These are phyloP conservation scores for Neocrepidodera transversa DNA, from an alignment of 2,888 invertebrate species.

Conservation along the genomic window DNA sequence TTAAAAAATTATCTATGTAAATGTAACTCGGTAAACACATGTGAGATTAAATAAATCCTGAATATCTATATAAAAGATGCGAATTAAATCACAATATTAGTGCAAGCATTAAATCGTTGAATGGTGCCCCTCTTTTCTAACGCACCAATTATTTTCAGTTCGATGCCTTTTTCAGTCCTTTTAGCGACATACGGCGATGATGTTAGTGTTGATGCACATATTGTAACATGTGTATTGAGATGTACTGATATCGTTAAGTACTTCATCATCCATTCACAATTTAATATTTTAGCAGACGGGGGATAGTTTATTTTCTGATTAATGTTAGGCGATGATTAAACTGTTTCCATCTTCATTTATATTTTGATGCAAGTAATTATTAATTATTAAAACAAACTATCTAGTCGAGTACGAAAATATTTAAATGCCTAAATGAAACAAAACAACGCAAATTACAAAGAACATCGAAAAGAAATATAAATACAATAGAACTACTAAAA, in stretches of 20 bases:
- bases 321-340: no score
- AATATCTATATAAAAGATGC: slow-evolving; percentile 8
- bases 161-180: slow-evolving; percentile 45
- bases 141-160: slow-evolving; percentile 41
- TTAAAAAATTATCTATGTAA: no score
- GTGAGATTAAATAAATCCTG: background rate
- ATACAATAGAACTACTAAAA: no score
- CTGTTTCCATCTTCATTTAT: no score
- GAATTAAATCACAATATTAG: slow-evolving; percentile 28
- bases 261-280: slow-evolving; percentile 26
- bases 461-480: no score
- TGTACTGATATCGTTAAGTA: slow-evolving; percentile 39
- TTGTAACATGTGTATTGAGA: slow-evolving; percentile 41
- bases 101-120: slow-evolving; percentile 15
- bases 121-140: slow-evolving; percentile 24
- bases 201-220: slow-evolving; percentile 35
- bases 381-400: no score
- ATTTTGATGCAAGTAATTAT: no score
- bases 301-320: background rate
- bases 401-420: no score
- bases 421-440: no score
- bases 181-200: slow-evolving; percentile 46
- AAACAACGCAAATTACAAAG: no score
- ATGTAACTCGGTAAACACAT: no score
- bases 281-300: slow-evolving; percentile 12